These are phyloP conservation scores for Percopsis transmontana DNA, from an alignment of 2,113 vertebrate species.

Conservation along the genomic window DNA sequence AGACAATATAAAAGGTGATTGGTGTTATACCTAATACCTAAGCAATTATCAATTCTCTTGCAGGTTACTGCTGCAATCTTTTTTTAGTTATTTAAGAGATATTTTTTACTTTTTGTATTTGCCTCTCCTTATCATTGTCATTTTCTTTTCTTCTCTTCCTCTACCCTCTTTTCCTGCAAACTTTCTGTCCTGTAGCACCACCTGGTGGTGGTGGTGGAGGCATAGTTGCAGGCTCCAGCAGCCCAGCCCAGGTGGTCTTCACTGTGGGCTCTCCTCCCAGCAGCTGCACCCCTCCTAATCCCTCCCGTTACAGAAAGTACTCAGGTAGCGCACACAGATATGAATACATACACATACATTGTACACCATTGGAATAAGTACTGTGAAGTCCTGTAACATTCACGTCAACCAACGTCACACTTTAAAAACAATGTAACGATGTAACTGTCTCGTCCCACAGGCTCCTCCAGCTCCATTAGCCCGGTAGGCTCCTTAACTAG, in stretches of 20 bases:
- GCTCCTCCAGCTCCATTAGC: constrained; percentile 89
- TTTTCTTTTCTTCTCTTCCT: background rate
- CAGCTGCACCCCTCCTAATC: constrained; percentile 87
- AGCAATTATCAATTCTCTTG: too few relatives aligned
- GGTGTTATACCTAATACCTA: too few relatives aligned
- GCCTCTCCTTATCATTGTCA: background rate
- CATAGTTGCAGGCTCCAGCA: constrained; percentile 78
- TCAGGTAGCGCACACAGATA: too few relatives aligned
- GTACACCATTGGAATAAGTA: too few relatives aligned
- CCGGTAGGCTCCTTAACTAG: constrained; percentile 86
- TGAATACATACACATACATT: too few relatives aligned
- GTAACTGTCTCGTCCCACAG: constrained; percentile 66
- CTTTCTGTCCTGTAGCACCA: constrained; percentile 72
- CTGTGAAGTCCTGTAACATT: too few relatives aligned
- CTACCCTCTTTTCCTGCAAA: background rate
- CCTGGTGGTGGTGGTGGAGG: constrained; percentile 81
- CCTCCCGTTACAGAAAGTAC: constrained; percentile 84
- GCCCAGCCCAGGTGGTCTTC: constrained; percentile 90
- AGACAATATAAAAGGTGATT: too few relatives aligned
- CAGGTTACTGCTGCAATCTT: too few relatives aligned
- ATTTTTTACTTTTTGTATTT: background rate
- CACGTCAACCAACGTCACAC: too few relatives aligned
- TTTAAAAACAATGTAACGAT: too few relatives aligned
- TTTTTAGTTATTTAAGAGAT: too few relatives aligned
- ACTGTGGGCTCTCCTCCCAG: constrained; percentile 96